Conservation (phyloP, 2,888 invertebrate genomes). For the Callosobruchus maculatus region DNA sequence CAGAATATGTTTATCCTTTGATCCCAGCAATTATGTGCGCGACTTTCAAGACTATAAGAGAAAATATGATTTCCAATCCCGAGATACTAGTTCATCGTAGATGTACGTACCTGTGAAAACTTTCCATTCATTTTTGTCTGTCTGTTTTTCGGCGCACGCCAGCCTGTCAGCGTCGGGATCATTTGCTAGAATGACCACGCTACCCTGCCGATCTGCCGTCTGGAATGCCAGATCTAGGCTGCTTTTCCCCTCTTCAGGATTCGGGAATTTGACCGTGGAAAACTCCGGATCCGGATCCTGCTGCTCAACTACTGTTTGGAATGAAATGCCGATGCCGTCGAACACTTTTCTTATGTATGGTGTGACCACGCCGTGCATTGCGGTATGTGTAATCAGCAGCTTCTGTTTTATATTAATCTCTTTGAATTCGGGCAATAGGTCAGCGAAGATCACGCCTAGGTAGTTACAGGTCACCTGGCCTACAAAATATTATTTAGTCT, state of each 20-base stretch:
- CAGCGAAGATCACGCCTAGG: conserved; percentile 56
- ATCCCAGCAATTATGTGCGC: no score
- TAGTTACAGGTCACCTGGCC: conserved; percentile 63
- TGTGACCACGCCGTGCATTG: conserved; percentile 97
- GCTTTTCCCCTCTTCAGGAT: conserved; percentile 91
- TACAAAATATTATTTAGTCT: not conserved
- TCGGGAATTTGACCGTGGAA: conserved; percentile 94
- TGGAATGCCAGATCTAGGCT: conserved; percentile 61
- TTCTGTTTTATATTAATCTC: conserved; percentile 58
- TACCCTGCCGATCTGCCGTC: conserved; percentile 69
- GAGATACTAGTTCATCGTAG: no score
- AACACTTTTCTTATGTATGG: conserved; percentile 74
- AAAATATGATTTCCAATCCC: no score
- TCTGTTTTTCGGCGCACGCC: conserved; percentile 83
- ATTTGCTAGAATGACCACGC: conserved; percentile 84
- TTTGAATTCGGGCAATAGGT: conserved; percentile 54
- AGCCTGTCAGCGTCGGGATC: conserved; percentile 98
- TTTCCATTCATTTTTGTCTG: conserved; percentile 70
- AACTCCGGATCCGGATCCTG: conserved; percentile 93
- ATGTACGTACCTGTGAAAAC: conserved; percentile 76
- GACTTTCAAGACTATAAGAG: no score
- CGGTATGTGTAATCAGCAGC: conserved; percentile 75
- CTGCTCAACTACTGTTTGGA: conserved; percentile 69
- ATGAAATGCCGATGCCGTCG: conserved; percentile 67
- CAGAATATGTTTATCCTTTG: no score